Conservation (phyloP, 2,113 vertebrate species). For the Oreochromis spilurus region DNA sequence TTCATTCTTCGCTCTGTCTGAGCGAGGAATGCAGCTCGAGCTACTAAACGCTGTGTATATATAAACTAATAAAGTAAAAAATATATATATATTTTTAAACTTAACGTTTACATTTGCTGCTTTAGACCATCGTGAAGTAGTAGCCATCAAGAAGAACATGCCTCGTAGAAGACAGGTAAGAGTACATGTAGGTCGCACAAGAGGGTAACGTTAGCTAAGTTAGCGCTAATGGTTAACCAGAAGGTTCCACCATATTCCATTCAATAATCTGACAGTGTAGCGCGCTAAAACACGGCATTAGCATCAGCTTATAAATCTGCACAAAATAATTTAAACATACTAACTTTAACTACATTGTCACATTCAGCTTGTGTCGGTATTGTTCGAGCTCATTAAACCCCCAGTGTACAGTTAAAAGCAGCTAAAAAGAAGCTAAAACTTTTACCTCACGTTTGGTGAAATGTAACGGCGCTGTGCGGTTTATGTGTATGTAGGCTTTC, state of each 20-base stretch:
- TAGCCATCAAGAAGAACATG: slow-evolving; percentile 30
- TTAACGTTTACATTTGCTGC: neutral
- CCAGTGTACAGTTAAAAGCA: neutral
- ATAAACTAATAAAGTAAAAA: slow-evolving; percentile 19
- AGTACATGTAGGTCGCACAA: slow-evolving; percentile 25
- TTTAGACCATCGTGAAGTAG: neutral
- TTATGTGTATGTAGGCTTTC: neutral
- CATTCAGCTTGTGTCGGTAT: neutral
- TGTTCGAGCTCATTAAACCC: neutral
- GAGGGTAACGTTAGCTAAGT: slow-evolving; percentile 37
- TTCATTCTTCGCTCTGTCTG: slow-evolving; percentile 1
- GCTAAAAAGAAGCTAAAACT: neutral
- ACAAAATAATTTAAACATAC: accelerated
- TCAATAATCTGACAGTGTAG: neutral
- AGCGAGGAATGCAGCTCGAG: slow-evolving; percentile 46
- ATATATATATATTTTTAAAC: neutral
- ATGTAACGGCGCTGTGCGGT: accelerated
- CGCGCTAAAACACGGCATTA: neutral
- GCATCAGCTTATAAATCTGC: neutral
- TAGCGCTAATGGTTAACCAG: slow-evolving; percentile 1
- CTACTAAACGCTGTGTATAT: slow-evolving; percentile 25
- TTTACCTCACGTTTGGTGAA: neutral
- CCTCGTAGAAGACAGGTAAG: slow-evolving; percentile 69
- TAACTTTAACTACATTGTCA: neutral
- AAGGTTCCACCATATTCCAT: neutral